These are phyloP conservation scores for Thecocarcelia acutangulata DNA, from an alignment of 2,888 invertebrate species.

Conservation along the genomic window DNA sequence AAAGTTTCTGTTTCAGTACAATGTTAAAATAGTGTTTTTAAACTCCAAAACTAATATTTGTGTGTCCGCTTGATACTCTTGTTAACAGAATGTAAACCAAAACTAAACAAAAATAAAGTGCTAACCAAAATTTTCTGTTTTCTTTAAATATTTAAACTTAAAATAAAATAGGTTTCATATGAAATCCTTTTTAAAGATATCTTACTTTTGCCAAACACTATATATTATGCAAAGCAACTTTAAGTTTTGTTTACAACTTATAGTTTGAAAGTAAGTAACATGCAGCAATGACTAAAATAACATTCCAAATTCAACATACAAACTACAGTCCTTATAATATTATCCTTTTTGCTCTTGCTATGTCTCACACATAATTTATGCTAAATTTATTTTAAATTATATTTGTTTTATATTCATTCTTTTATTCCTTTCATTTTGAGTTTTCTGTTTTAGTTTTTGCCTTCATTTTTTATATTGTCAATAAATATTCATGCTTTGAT, in stretches of 20 bases:
- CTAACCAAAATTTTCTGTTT: too few species aligned
- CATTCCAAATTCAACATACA: neutral
- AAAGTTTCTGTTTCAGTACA: too few species aligned
- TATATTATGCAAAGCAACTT: neutral
- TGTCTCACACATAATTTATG: constrained; percentile 58
- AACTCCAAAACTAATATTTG: constrained; percentile 57
- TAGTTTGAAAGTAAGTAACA: constrained; percentile 1
- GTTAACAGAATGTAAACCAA: neutral
- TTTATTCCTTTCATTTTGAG: neutral
- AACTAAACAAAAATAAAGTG: neutral
- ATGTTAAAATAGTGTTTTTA: too few species aligned
- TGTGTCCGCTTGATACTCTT: constrained; percentile 25
- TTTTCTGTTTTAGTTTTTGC: neutral
- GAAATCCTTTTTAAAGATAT: too few species aligned
- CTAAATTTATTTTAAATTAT: constrained; percentile 58
- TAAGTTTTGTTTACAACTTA: constrained; percentile 46
- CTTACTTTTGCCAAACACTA: constrained; percentile 1
- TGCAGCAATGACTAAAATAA: neutral
- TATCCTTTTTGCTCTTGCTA: constrained; percentile 32
- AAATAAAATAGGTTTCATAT: too few species aligned
- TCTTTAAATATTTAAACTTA: too few species aligned
- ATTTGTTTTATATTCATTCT: constrained; percentile 34
- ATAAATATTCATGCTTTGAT: constrained; percentile 7
- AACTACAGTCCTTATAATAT: neutral
- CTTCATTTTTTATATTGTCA: constrained; percentile 12